phyloP scores from a whole-genome alignment of 2,113 vertebrate genomes.

The Halichoeres trimaculatus region DNA sequence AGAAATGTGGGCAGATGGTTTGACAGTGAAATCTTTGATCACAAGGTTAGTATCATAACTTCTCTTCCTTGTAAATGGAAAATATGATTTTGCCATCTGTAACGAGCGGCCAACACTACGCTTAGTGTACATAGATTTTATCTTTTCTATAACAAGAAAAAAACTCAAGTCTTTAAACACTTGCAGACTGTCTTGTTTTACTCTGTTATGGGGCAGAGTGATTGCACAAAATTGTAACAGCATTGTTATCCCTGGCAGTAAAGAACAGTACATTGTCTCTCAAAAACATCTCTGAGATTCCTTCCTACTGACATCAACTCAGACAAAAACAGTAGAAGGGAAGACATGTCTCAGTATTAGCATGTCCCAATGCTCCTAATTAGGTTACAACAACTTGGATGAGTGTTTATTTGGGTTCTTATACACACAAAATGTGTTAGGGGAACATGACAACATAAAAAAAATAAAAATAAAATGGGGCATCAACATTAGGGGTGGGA shows the following conservation, averaged over 20 bases:
- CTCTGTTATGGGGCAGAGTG: too few species aligned
- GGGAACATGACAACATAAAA: too few species aligned
- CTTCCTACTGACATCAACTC: not conserved
- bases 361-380: not conserved
- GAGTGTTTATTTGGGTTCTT: slow-evolving; percentile 31
- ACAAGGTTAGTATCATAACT: not conserved
- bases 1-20: not conserved
- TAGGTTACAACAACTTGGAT: slow-evolving; percentile 31
- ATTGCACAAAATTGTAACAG: not conserved
- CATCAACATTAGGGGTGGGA: too few species aligned
- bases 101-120: not conserved
- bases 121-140: not conserved
- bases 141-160: not conserved
- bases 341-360: not conserved
- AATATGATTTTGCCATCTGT: not conserved
- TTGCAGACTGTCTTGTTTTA: not conserved
- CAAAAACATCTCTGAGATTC: not conserved
- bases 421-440: slow-evolving; percentile 23
- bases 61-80: not conserved
- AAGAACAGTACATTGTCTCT: not conserved
- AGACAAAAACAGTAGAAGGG: not conserved
- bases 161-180: not conserved
- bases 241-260: not conserved
- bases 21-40: slow-evolving; percentile 7
- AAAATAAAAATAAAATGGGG: too few species aligned